Evolutionary conservation across 2,888 invertebrate genomes (phyloP).

Genomic region (Tetanocera ferruginea): DNA sequence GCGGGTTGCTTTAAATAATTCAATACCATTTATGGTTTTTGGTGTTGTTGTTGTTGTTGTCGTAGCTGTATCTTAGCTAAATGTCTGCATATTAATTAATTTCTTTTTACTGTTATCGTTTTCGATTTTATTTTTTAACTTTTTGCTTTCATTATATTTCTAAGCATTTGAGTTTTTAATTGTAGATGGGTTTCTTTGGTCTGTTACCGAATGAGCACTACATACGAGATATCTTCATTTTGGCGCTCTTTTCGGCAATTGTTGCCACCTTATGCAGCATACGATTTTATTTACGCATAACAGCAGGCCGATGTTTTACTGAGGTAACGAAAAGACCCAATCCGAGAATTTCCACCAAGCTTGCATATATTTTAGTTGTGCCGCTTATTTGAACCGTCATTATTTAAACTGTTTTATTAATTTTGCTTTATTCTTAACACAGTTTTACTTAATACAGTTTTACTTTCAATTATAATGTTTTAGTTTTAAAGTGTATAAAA

Average conservation of each 20-base stretch:
- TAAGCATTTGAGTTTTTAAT: constrained; percentile 30
- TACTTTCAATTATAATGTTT: neutral
- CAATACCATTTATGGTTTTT: no score
- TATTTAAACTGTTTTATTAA: neutral
- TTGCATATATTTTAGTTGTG: neutral
- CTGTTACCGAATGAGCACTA: constrained; percentile 60
- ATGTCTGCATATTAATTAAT: no score
- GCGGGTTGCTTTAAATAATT: no score
- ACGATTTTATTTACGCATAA: constrained; percentile 65
- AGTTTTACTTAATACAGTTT: neutral
- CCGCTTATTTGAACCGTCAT: neutral
- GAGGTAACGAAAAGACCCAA: constrained; percentile 56
- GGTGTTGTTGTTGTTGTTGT: no score
- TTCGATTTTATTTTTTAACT: no score
- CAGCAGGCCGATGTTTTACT: constrained; percentile 63
- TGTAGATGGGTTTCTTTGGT: constrained; percentile 64
- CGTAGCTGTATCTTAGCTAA: no score
- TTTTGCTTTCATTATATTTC: no score
- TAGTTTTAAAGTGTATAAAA: no score
- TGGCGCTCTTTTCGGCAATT: constrained; percentile 58
- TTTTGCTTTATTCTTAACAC: neutral
- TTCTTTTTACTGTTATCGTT: no score
- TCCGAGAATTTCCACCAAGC: neutral
- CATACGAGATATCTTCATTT: constrained; percentile 58
- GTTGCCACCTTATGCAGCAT: constrained; percentile 62